These are phyloP conservation scores for Rallus crepitans DNA, from an alignment of 2,797 vertebrate genomes.

Conservation along the genomic window DNA sequence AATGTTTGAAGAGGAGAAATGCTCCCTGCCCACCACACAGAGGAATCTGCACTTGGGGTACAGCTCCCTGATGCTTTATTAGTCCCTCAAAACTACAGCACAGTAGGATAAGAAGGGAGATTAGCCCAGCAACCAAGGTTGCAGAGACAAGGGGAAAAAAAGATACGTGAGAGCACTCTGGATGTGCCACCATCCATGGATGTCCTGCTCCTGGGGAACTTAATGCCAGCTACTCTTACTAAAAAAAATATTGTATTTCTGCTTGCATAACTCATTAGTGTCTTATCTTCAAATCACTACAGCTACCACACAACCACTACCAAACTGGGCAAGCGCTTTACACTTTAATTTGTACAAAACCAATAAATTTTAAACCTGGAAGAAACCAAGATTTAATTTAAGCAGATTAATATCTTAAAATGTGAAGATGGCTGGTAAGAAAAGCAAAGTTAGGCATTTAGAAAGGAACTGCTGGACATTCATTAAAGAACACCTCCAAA, in stretches of 20 bases:
- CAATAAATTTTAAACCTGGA: neutral
- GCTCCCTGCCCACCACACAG: neutral
- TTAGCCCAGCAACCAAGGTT: neutral
- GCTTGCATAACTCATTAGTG: neutral
- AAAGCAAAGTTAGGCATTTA: neutral
- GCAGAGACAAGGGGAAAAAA: neutral
- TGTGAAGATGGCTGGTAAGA: neutral
- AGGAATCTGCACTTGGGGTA: neutral
- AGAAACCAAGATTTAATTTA: neutral
- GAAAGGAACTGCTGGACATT: neutral
- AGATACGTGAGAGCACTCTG: rapidly evolving
- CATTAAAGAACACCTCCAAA: neutral
- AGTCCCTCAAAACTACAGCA: neutral
- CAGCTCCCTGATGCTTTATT: neutral
- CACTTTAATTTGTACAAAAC: neutral
- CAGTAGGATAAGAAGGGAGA: rapidly evolving
- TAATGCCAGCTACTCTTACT: neutral
- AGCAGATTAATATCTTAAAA: neutral
- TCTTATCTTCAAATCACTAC: neutral
- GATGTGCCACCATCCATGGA: rapidly evolving
- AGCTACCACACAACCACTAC: neutral
- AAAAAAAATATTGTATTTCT: neutral
- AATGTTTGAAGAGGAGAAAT: constrained; percentile 17
- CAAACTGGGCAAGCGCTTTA: neutral
- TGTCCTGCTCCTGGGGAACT: neutral